These are phyloP conservation scores for Globodera rostochiensis DNA, from an alignment of 1,140 invertebrate genomes.

Conservation along the genomic window DNA sequence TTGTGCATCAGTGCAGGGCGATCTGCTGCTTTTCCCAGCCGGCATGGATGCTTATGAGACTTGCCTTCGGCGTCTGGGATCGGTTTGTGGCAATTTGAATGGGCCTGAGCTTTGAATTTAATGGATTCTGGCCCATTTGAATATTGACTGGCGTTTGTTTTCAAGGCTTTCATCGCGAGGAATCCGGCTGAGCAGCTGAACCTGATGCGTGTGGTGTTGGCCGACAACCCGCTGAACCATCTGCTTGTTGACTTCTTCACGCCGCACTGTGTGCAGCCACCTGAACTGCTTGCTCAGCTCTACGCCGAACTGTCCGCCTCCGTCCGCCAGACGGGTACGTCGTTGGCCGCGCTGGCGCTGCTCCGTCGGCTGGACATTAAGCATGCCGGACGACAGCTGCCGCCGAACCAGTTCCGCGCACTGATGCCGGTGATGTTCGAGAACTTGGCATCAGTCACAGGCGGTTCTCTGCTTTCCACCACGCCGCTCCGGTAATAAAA, in stretches of 20 bases:
- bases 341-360: slow-evolving; percentile 33
- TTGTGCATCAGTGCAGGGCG: slow-evolving; percentile 30
- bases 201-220: slow-evolving; percentile 40
- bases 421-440: slow-evolving; percentile 53
- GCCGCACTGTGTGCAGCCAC: slow-evolving; percentile 41
- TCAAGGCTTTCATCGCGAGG: slow-evolving; percentile 40
- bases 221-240: slow-evolving; percentile 44
- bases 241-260: slow-evolving; percentile 41
- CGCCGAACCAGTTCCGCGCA: slow-evolving; percentile 44
- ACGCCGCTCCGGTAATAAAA: background rate
- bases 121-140: background rate
- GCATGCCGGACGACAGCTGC: slow-evolving; percentile 38
- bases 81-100: slow-evolving; percentile 8
- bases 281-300: slow-evolving; percentile 35
- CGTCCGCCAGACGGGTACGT: slow-evolving; percentile 40
- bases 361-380: slow-evolving; percentile 44
- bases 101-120: background rate
- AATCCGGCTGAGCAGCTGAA: slow-evolving; percentile 38
- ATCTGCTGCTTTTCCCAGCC: slow-evolving; percentile 41
- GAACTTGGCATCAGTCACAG: slow-evolving; percentile 43
- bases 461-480: slow-evolving; percentile 3
- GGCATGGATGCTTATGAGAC: slow-evolving; percentile 26
- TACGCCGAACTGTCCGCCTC: slow-evolving; percentile 41
- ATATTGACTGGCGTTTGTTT: background rate
- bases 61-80: slow-evolving; percentile 36